These are phyloP conservation scores for Axea sp. DNA, from an alignment of 2,888 invertebrate genomes.

Conservation along the genomic window DNA sequence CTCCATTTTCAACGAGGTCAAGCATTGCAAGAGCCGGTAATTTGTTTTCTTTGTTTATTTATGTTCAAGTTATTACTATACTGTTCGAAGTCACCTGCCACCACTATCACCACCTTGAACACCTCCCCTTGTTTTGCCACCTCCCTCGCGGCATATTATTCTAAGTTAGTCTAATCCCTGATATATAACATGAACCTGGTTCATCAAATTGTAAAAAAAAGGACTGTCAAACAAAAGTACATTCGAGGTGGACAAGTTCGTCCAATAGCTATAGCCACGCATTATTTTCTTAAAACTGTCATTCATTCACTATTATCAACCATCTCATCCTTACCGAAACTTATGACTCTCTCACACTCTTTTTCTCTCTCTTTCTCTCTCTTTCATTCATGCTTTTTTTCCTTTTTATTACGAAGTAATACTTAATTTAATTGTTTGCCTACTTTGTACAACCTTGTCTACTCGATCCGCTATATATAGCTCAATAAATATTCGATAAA, in stretches of 20 bases:
- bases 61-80: slow-evolving; percentile 50
- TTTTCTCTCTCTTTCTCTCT: no score
- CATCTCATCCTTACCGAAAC: not conserved
- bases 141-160: slow-evolving; percentile 71
- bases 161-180: slow-evolving; percentile 79
- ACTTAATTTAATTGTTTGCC: slow-evolving; percentile 65
- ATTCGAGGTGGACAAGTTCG: slow-evolving; percentile 55
- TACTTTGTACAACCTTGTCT: slow-evolving; percentile 77
- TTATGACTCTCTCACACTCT: slow-evolving; percentile 8
- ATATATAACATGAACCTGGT: slow-evolving; percentile 78
- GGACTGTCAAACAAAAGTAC: slow-evolving; percentile 72
- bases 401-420: slow-evolving; percentile 44
- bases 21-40: slow-evolving; percentile 23
- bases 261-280: slow-evolving; percentile 59
- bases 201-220: slow-evolving; percentile 74
- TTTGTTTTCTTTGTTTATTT: slow-evolving; percentile 16
- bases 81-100: slow-evolving; percentile 65
- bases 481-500: slow-evolving; percentile 78
- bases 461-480: slow-evolving; percentile 71
- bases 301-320: slow-evolving; percentile 1
- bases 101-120: slow-evolving; percentile 75
- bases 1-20: slow-evolving; percentile 24
- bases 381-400: no score
- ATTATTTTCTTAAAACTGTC: slow-evolving; percentile 22
- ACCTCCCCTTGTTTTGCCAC: slow-evolving; percentile 65